Base-by-base conservation (phyloP, 1,140 invertebrate species). In the Bradynema listronoti region DNA sequence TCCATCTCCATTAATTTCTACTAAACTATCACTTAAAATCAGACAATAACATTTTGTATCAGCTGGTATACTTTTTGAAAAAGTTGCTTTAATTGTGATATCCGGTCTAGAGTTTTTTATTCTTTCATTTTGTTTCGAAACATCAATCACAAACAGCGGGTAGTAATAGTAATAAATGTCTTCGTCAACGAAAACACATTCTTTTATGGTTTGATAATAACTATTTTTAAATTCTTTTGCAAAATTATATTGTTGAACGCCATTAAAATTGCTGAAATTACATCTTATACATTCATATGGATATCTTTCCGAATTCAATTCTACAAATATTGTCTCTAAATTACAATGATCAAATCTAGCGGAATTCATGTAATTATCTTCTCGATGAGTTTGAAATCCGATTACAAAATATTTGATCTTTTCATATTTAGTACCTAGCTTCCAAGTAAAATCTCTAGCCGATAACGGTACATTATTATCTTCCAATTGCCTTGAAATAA, bases 341-440 rank as follows among this genome's bases (percentile, higher is more conserved):
- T 43, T 33, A 57, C 63, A 65, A 51, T 65, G 54, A 59, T 65
- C 63, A 57, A 65, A 65, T 43, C 43, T 58, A 11, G 43, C 29
- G 1, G 63, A 51, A 65, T 65, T 65, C 3, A 47, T 22, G 46
- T 65, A 65, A 57, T 65, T 65, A 57, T 65, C 45, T 1, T 65
- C 63, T 47, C 52, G 54, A 4, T 41, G 22, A 56, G 30, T 41
- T 57, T 65, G 61, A 58, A 65, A 65, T 6, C 50, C 51, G 27
- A 65, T 33, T 4, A 65, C 47, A 56, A 65, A 68, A 53, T 65
- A 65, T 36, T 65, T 65, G 27, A 65, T 65, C 53, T 65, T 65
- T 29, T 65, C 61, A 56, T 65, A 65, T 43, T 65, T 65, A 29
- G 62, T 65, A 0, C 63, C 63, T 19, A 65, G 36, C 29, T 66